Evolutionary conservation across 2,888 invertebrate genomes (phyloP).

Genomic region (Pedicia rivosa): DNA sequence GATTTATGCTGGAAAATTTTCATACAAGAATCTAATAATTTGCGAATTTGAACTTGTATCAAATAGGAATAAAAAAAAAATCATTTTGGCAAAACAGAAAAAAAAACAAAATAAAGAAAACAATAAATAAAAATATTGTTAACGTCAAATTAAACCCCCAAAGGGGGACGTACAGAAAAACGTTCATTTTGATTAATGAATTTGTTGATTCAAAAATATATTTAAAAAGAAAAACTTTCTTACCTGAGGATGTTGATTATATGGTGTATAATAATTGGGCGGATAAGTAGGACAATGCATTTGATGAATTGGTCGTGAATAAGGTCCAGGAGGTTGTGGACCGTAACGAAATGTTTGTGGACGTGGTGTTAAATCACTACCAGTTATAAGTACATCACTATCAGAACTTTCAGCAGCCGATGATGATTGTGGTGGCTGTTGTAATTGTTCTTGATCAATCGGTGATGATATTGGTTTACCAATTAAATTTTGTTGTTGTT

Average conservation of each 20-base stretch:
- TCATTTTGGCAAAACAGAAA: too few species aligned
- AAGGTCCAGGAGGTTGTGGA: slow-evolving; percentile 16
- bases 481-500: slow-evolving; percentile 14
- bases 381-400: slow-evolving; percentile 22
- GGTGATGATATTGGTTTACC: slow-evolving; percentile 30
- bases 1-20: too few species aligned
- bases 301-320: slow-evolving; percentile 26
- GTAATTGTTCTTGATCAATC: slow-evolving; percentile 29
- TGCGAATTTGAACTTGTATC: too few species aligned
- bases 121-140: too few species aligned
- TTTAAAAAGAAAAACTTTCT: too few species aligned
- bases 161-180: too few species aligned
- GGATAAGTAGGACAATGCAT: slow-evolving; percentile 32
- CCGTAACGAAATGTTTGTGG: slow-evolving; percentile 19
- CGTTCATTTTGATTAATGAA: too few species aligned
- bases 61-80: too few species aligned
- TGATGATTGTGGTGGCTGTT: slow-evolving; percentile 20
- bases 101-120: too few species aligned
- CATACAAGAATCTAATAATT: too few species aligned
- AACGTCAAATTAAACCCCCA: too few species aligned
- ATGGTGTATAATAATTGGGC: slow-evolving; percentile 29
- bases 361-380: slow-evolving; percentile 19
- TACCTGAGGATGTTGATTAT: slow-evolving; percentile 12
- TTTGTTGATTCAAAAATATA: too few species aligned
- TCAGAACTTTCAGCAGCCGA: slow-evolving; percentile 22